Evolutionary conservation across 2,888 invertebrate genomes (phyloP), one percentile per base, ranked within the genome.

Genomic region (Aromia moschata): DNA sequence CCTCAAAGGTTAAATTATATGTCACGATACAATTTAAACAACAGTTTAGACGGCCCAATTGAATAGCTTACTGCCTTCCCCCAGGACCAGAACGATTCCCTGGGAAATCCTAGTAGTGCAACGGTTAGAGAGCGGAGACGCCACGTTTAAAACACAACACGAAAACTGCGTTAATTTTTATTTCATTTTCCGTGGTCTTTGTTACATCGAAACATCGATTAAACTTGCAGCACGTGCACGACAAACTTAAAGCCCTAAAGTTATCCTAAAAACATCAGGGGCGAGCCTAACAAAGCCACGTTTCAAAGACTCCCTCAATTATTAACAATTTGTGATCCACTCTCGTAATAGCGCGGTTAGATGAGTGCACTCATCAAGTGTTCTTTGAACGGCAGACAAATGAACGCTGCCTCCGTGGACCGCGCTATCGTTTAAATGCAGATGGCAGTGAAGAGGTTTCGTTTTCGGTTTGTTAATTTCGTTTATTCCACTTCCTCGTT

Each of bases 281-380:
- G 60, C 46, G 49, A 47, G 45, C 45, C 43, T 52, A 68, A 70
- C 71, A 71, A 70, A 67, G 68, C 71, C 66, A 62, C 65, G 69
- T 58, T 66, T 65, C 67, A 72, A 71, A 70, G 55, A 70, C 74
- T 74, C 74, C 76, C 74, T 75, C 76, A 75, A 77, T 77, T 76
- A 77, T 77, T 76, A 77, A 76, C 75, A 76, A 76, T 76, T 74
- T 74, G 70, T 67, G 69, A 71, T 72, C 74, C 74, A 74, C 74
- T 76, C 65, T 63, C 65, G 70, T 74, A 75, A 75, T 71, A 70
- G 74, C 72, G 64, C 73, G 75, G 74, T 77, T 76, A 76, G 72
- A 72, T 62, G 70, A 75, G 75, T 70, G 71, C 74, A 64, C 74
- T 75, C 70, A 66, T 71, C 72, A 69, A 73, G 74, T 70, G 70